Evolutionary conservation across 2,797 vertebrate species (phyloP), one percentile per base, ranked within the genome.

Genomic region (Sebastolobus altivelis): DNA sequence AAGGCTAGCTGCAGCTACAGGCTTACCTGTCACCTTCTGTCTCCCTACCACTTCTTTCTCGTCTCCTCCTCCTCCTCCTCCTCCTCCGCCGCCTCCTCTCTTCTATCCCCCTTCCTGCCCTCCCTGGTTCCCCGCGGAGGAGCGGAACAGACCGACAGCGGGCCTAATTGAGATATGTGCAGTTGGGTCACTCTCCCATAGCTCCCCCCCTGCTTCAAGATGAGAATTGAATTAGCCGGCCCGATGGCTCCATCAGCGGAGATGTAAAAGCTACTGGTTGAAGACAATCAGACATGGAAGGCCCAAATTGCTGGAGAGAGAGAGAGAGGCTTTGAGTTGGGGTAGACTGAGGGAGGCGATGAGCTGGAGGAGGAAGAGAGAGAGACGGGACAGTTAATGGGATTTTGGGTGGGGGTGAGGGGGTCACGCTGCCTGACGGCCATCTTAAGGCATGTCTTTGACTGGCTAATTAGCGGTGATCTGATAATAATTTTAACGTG

Each of bases 211-310:
- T 46, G 22, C 55, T 54, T 55, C 77, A 59, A 73, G 68, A 91
- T 76, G 88, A 89, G 87, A 94, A 92, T 94, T 90, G 88, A 95
- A 95, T 95, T 94, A 94, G 88, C 77, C 80, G 82, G 91, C 88
- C 88, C 85, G 89, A 82, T 93, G 89, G 89, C 85, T 94, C 88
- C 87, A 92, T 94, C 89, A 91, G 88, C 82, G 52, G 80, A 87
- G 89, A 93, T 90, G 89, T 93, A 92, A 90, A 93, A 89, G 82
- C 85, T 88, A 84, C 77, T 85, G 88, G 90, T 88, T 88, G 87
- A 88, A 88, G 87, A 88, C 85, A 87, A 81, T 92, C 86, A 78
- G 69, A 91, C 90, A 90, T 86, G 77, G 81, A 79, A 65, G 74
- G 75, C 71, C 83, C 72, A 86, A 91, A 90, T 91, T 91, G 82